Evolutionary conservation across 1,140 invertebrate genomes (phyloP).

Genomic region (Drusus annulatus): DNA sequence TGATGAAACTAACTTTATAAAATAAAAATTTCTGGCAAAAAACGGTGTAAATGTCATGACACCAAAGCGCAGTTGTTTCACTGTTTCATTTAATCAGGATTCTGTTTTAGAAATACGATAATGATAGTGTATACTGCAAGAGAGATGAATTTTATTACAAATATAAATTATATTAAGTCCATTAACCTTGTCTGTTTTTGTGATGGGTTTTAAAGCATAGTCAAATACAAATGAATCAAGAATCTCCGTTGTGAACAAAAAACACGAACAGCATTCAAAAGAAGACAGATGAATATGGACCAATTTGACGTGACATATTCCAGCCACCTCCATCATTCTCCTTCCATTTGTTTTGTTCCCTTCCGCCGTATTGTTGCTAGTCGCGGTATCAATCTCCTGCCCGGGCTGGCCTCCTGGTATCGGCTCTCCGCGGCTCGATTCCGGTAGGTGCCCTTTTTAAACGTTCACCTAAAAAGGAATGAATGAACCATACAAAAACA

Average conservation of each 20-base stretch:
- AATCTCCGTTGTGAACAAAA: conserved; percentile 20
- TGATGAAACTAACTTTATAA: too few relatives aligned
- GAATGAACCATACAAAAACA: conserved; percentile 52
- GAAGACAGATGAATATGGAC: conserved; percentile 47
- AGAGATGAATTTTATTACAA: too few relatives aligned
- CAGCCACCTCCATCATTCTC: conserved; percentile 45
- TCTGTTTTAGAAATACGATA: too few relatives aligned
- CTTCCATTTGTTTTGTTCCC: conserved; percentile 24
- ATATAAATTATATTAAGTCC: too few relatives aligned
- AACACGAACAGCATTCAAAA: conserved; percentile 12
- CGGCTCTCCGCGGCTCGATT: conserved; percentile 13
- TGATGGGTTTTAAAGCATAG: not conserved
- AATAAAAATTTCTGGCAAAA: too few relatives aligned
- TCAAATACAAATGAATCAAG: conserved; percentile 1
- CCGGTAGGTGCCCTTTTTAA: conserved; percentile 47
- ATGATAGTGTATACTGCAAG: too few relatives aligned
- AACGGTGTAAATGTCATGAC: too few relatives aligned
- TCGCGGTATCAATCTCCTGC: not conserved
- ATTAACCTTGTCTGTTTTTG: too few relatives aligned
- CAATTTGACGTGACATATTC: conserved; percentile 46
- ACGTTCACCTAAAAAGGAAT: conserved; percentile 44
- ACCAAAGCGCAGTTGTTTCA: too few relatives aligned
- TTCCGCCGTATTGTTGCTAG: conserved; percentile 36
- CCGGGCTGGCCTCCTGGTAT: not conserved
- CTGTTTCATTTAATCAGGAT: too few relatives aligned